Evolutionary conservation across 2,888 invertebrate species (phyloP).

Genomic region (Acleris cristana): DNA sequence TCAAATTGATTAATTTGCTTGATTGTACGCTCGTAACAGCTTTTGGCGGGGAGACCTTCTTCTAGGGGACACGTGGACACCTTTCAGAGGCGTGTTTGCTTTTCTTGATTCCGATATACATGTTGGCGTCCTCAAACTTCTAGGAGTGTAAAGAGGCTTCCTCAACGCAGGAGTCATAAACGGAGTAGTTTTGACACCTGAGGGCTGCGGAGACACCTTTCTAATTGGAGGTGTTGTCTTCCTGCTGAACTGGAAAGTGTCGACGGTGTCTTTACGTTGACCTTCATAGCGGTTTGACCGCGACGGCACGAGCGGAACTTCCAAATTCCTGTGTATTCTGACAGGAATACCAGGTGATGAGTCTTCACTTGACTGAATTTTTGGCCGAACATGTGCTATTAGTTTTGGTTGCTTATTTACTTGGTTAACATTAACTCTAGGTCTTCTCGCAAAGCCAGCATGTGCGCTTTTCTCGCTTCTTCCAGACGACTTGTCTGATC

Average conservation of each 20-base stretch:
- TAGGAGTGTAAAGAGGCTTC: constrained; percentile 83
- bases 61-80: constrained; percentile 73
- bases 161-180: constrained; percentile 84
- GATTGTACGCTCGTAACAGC: constrained; percentile 47
- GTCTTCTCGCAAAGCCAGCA: constrained; percentile 72
- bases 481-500: constrained; percentile 78
- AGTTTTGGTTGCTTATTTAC: constrained; percentile 58
- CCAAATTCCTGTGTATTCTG: constrained; percentile 47
- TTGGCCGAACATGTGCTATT: constrained; percentile 60
- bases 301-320: constrained; percentile 44
- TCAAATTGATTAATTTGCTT: constrained; percentile 41
- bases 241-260: constrained; percentile 56
- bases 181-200: constrained; percentile 51
- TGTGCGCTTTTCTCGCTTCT: constrained; percentile 59
- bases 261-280: constrained; percentile 56
- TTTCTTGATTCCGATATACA: constrained; percentile 69
- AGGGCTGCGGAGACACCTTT: constrained; percentile 65
- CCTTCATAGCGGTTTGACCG: constrained; percentile 48
- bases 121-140: constrained; percentile 77
- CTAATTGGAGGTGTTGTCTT: constrained; percentile 65
- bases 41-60: constrained; percentile 73
- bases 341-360: constrained; percentile 50
- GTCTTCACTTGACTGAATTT: constrained; percentile 51
- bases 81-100: constrained; percentile 84
- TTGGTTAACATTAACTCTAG: constrained; percentile 63